phyloP scores from a whole-genome alignment of 2,113 vertebrate species.

The Copsychus sechellarum region DNA sequence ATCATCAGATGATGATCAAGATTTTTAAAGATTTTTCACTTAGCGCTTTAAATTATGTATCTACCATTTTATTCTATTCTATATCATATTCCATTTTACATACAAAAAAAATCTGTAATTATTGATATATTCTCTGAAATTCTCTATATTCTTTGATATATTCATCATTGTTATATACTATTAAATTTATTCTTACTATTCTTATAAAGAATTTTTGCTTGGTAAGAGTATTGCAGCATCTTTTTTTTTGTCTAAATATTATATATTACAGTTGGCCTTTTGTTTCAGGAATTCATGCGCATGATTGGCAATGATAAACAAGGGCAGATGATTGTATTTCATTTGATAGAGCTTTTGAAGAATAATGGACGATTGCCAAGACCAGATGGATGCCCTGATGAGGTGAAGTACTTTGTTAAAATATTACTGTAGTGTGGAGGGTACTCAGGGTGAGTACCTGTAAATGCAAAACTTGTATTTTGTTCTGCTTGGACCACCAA shows the following conservation, averaged over 20 bases:
- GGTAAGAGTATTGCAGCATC: background rate
- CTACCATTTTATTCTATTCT: background rate
- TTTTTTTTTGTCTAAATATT: background rate
- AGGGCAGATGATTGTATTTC: constrained; percentile 98
- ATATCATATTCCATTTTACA: background rate
- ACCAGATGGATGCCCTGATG: constrained; percentile 86
- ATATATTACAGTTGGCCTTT: background rate
- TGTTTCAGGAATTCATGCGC: constrained; percentile 92
- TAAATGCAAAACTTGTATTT: background rate
- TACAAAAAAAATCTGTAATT: background rate
- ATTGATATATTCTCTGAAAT: too few relatives aligned
- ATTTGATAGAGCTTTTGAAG: constrained; percentile 92
- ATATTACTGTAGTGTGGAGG: background rate
- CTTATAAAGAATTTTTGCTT: background rate
- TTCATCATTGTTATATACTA: background rate
- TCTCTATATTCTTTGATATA: too few relatives aligned
- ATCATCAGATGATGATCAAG: background rate
- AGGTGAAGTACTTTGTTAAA: constrained; percentile 82
- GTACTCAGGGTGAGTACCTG: background rate
- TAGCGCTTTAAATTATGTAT: background rate
- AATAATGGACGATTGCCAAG: constrained; percentile 85
- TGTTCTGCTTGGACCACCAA: background rate
- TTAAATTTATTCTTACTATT: background rate
- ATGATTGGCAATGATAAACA: constrained; percentile 97
- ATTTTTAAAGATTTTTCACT: background rate